Percentiles rank a stretch among this genome's conserved stretches.
These are phyloP conservation scores for Halcyon malimbica DNA, from an alignment of 2,113 vertebrate genomes.

Conservation along the genomic window DNA sequence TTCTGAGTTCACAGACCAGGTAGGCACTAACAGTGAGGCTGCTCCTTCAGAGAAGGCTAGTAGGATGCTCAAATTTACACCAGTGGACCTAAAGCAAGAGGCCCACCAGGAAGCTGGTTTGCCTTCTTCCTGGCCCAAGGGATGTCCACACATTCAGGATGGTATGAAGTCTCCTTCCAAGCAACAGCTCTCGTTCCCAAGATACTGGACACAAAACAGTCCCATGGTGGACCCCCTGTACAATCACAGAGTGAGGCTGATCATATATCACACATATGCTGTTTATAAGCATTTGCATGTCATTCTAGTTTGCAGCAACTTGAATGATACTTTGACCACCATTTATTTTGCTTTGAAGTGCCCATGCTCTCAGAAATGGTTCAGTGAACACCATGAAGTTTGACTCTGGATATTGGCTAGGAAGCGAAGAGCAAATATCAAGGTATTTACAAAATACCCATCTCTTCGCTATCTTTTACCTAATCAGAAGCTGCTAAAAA, in stretches of 20 bases:
- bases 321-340: neutral
- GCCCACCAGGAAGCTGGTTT: neutral
- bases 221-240: rapidly evolving
- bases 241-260: neutral
- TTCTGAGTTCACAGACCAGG: neutral
- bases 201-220: neutral
- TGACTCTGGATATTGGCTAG: neutral
- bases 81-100: neutral
- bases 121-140: neutral
- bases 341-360: neutral
- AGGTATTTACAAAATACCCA: neutral
- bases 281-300: neutral
- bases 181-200: neutral
- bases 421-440: neutral
- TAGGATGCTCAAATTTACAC: neutral
- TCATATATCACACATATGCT: neutral
- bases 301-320: neutral
- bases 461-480: neutral
- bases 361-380: neutral
- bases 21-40: neutral
- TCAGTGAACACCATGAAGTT: neutral
- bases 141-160: rapidly evolving
- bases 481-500: neutral
- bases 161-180: neutral
- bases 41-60: neutral